A percentile compares a stretch with the other conserved stretches of the same genome.
Evolutionary conservation across 1,140 invertebrate species (phyloP).

Genomic region (Drosophila sturtevanti): DNA sequence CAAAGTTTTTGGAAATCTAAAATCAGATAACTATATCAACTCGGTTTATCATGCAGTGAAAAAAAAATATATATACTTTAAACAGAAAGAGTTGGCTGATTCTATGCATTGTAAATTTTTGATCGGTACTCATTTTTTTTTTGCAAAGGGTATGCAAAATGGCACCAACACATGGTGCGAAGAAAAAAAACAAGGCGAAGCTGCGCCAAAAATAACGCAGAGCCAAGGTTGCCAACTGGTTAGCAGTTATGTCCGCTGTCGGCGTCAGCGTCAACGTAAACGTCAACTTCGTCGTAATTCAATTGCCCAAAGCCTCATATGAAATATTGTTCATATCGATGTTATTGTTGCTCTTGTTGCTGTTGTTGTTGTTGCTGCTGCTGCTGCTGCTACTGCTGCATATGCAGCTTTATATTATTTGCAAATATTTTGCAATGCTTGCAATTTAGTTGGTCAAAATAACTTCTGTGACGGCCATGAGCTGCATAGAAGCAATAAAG

Average conservation of each 20-base stretch:
- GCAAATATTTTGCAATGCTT: conserved; percentile 72
- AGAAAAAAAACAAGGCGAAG: conserved; percentile 45
- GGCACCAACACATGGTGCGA: conserved; percentile 34
- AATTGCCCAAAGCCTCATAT: conserved; percentile 56
- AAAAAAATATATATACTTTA: no score
- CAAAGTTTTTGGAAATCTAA: no score
- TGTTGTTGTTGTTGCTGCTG: conserved; percentile 17
- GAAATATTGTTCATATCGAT: conserved; percentile 56
- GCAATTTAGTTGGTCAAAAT: conserved; percentile 40
- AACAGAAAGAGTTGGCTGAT: no score
- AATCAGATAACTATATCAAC: no score
- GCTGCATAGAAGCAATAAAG: conserved; percentile 39
- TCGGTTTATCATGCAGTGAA: no score
- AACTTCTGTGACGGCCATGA: conserved; percentile 43
- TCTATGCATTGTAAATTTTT: not conserved
- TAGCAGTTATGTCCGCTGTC: conserved; percentile 39
- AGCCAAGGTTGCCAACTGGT: conserved; percentile 78
- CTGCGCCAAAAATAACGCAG: conserved; percentile 59
- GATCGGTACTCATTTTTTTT: not conserved
- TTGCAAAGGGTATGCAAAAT: conserved; percentile 19
- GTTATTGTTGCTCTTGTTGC: conserved; percentile 31
- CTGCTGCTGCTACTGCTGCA: conserved; percentile 12
- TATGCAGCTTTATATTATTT: conserved; percentile 60
- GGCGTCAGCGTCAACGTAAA: not conserved
- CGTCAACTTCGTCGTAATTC: conserved; percentile 46